A percentile compares a stretch with the other conserved stretches of the same genome.
Conservation (phyloP, 2,113 vertebrate species). For the Cyprichromis sp. region DNA sequence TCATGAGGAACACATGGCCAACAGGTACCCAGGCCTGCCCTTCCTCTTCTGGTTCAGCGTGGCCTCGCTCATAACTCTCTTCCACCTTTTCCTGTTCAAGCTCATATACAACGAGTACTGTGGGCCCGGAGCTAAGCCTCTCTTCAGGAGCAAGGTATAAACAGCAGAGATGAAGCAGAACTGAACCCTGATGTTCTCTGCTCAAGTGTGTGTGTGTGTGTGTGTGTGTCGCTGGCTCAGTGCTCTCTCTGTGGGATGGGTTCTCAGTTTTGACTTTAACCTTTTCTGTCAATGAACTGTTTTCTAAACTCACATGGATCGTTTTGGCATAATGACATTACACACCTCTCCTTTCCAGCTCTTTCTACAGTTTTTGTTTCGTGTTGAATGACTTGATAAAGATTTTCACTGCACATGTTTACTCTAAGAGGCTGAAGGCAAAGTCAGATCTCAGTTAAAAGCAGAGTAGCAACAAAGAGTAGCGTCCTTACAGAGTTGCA, state of each 20-base stretch:
- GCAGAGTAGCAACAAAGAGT: neutral
- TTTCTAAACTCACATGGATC: neutral
- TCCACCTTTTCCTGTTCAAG: conserved; percentile 98
- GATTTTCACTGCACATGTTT: neutral
- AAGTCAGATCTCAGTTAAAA: neutral
- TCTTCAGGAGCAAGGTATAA: conserved; percentile 98
- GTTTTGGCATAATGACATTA: neutral
- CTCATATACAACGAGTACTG: conserved; percentile 99
- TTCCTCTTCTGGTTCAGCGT: conserved; percentile 99
- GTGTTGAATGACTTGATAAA: neutral
- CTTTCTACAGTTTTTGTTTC: neutral
- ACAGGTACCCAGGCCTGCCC: conserved; percentile 89
- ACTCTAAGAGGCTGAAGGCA: neutral
- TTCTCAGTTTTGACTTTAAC: neutral
- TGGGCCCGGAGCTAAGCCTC: conserved; percentile 90
- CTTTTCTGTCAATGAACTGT: neutral
- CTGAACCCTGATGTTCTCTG: neutral
- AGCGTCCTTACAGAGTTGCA: neutral
- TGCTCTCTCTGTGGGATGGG: neutral
- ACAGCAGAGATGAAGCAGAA: neutral
- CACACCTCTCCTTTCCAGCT: neutral
- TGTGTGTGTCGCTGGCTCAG: neutral
- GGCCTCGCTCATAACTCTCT: conserved; percentile 93
- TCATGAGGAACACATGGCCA: conserved; percentile 98
- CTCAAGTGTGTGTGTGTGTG: neutral